Evolutionary conservation across 2,113 vertebrate genomes (phyloP).

Genomic region (Heliornis fulica): DNA sequence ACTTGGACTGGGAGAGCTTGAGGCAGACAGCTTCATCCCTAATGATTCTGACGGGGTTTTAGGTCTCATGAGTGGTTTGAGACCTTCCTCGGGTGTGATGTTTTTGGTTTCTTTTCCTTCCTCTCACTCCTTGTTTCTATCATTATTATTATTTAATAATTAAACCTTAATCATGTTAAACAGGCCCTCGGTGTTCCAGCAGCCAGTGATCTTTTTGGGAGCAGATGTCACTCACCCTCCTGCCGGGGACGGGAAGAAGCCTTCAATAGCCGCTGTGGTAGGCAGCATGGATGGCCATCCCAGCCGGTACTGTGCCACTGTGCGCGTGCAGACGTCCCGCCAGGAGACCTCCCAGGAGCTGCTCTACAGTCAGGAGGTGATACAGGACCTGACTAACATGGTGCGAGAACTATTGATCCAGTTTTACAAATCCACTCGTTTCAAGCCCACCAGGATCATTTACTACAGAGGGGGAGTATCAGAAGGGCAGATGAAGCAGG

Average conservation of each 20-base stretch:
- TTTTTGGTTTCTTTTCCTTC: neutral
- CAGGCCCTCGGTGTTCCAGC: constrained; percentile 98
- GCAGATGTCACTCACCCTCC: constrained; percentile 96
- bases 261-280: constrained; percentile 95
- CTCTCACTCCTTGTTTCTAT: neutral
- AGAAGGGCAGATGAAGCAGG: constrained; percentile 99
- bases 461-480: constrained; percentile 97
- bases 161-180: neutral
- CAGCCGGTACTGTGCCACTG: constrained; percentile 95
- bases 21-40: neutral
- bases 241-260: constrained; percentile 95
- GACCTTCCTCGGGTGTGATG: neutral
- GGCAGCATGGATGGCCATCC: constrained; percentile 99
- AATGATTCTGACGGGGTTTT: neutral
- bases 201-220: constrained; percentile 97
- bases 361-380: constrained; percentile 96
- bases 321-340: constrained; percentile 94
- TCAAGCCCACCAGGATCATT: constrained; percentile 98
- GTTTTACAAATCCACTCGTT: constrained; percentile 98
- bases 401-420: constrained; percentile 95
- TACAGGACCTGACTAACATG: constrained; percentile 98
- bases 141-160: neutral
- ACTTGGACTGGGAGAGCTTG: neutral
- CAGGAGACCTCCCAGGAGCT: constrained; percentile 96
- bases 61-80: neutral